phyloP scores from a whole-genome alignment of 2,888 invertebrate species.

The Agelastica alni region DNA sequence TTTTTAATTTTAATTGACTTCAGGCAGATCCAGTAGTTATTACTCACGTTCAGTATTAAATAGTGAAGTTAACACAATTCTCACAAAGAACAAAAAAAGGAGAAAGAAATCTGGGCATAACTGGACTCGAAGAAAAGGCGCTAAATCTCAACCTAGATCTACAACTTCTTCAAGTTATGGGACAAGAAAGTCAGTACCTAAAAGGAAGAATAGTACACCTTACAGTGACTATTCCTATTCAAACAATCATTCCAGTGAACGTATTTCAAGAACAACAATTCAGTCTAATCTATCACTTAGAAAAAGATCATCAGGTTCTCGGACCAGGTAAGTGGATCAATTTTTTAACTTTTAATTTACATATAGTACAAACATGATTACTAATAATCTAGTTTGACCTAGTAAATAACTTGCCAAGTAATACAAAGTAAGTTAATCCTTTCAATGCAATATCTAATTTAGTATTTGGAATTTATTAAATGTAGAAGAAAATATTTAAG shows the following conservation, averaged over 20 bases:
- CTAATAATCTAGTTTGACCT: too few relatives aligned
- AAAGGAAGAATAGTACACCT: not conserved
- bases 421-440: too few relatives aligned
- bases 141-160: slow-evolving; percentile 9
- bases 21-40: slow-evolving; percentile 19
- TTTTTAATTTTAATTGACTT: too few relatives aligned
- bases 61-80: slow-evolving; percentile 15
- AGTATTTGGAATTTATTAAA: too few relatives aligned
- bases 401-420: too few relatives aligned
- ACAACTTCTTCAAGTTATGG: not conserved
- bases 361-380: too few relatives aligned
- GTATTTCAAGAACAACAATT: slow-evolving; percentile 11
- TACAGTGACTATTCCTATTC: slow-evolving; percentile 2
- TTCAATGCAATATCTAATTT: too few relatives aligned
- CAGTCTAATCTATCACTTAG: not conserved
- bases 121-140: slow-evolving; percentile 17
- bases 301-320: slow-evolving; percentile 1
- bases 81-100: too few relatives aligned
- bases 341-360: too few relatives aligned
- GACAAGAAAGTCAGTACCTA: not conserved
- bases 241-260: slow-evolving; percentile 6
- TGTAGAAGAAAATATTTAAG: too few relatives aligned
- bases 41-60: slow-evolving; percentile 13
- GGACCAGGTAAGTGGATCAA: not conserved
- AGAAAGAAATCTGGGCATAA: slow-evolving; percentile 20